Conservation (phyloP, 1,140 invertebrate species). For the Melipona quadrifasciata region DNA sequence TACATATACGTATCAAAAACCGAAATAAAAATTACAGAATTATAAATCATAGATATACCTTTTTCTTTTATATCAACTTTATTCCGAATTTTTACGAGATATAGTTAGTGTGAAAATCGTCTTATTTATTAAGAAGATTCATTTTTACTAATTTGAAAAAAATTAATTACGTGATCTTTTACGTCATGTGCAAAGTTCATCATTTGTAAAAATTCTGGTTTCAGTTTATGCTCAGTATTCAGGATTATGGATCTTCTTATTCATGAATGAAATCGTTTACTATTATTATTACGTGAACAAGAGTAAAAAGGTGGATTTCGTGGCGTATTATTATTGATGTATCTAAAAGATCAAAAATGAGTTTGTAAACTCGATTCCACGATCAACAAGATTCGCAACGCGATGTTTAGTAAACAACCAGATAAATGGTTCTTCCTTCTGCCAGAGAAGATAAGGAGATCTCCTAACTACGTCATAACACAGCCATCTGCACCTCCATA, state of each 20-base stretch:
- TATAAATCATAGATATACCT: background rate
- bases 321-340: slow-evolving; percentile 52
- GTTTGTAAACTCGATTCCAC: slow-evolving; percentile 71
- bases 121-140: background rate
- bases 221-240: background rate
- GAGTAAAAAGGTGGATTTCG: slow-evolving; percentile 42
- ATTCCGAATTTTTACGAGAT: background rate
- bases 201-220: background rate
- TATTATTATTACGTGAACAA: slow-evolving; percentile 16
- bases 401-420: slow-evolving; percentile 74
- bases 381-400: slow-evolving; percentile 66
- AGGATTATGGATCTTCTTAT: background rate
- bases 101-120: background rate
- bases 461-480: slow-evolving; percentile 35
- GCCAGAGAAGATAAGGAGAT: slow-evolving; percentile 39
- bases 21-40: background rate
- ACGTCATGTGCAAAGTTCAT: slow-evolving; percentile 17
- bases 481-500: background rate
- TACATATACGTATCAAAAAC: background rate
- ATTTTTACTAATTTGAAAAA: background rate
- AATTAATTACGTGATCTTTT: background rate
- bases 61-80: background rate
- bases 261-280: slow-evolving; percentile 52
- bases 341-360: slow-evolving; percentile 48
- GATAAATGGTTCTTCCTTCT: slow-evolving; percentile 66